Base-by-base conservation (phyloP, 2,113 vertebrate species). In the Cyphomyrus discorhynchus region DNA sequence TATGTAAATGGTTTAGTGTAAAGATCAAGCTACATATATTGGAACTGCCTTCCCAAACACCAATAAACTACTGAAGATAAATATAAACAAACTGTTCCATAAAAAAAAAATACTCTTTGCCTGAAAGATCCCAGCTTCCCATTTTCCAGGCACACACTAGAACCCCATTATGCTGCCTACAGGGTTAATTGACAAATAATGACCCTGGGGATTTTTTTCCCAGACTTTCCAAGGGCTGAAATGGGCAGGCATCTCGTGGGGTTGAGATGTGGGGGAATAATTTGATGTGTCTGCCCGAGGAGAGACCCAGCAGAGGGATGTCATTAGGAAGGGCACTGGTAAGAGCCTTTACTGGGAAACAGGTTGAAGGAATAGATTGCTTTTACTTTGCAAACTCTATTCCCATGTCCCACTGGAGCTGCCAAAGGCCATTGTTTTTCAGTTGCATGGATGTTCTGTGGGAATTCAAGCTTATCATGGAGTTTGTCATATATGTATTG, bases 121-220 rank as follows among this genome's bases (percentile, higher is more conserved):
- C 27, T 86, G 24, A 86, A 45, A 86, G 21, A 86, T 86, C 83
- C 24, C 83, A 86, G 46, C 46, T 47, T 86, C 46, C 49, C 85
- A 5, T 53, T 86, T 13, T 31, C 49, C 13, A 50, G 27, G 27
- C 49, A 86, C 47, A 86, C 52, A 49, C 47, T 35, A 50, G 47
- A 86, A 53, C 85, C 85, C 11, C 85, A 52, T 52, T 49, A 52
- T 27, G 84, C 46, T 86, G 84, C 84, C 84, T 50, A 31, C 86
- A 58, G 86, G 52, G 86, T 87, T 87, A 87, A 87, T 87, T 87
- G 86, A 58, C 86, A 87, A 87, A 56, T 87, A 58, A 58, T 5
- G 7, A 62, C 86, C 52, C 52, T 35, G 39, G 31, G 86, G 52
- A 24, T 42, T 31, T 35, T n/a, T 87, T 87, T 58, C 10, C 24